Base-by-base conservation (phyloP, 2,113 vertebrate species). In the Thunnus thynnus region DNA sequence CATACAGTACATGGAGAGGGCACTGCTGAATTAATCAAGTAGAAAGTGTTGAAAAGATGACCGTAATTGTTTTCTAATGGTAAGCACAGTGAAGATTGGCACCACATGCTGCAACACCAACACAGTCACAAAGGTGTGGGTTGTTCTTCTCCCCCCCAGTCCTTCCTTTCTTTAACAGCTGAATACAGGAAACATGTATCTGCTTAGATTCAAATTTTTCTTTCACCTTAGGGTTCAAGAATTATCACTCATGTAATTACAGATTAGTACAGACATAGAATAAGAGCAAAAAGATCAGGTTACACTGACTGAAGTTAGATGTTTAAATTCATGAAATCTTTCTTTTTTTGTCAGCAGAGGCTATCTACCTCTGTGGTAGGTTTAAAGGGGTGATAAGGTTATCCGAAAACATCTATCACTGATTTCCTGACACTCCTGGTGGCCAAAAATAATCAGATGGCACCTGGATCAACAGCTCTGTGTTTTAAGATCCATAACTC, bases 381-480 rank as follows among this genome's bases (percentile, higher is more conserved):
- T 90, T 87, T 83, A 51, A 82, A 2, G 80, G 80, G 93, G 91
- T 90, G 89, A 88, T 71, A 82, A 93, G 93, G 93, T 94, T 92
- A 92, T 92, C 84, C 69, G 1, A 32, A 41, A 89, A 83, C 82
- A 94, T 94, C 89, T 85, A 88, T 94, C 91, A 92, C 84, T 18
- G 80, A 87, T 83, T 86, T 89, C 86, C 90, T 87, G 92, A 90
- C 88, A 91, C 74, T 87, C 73, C 76, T 82, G 88, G 88, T 91
- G 91, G 88, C 88, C 89, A 60, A 90, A 91, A 94, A 93, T 93
- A 95, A 94, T 94, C 90, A 92, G 76, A 93, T 88, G 84, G 81
- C 94, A 95, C 93, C 93, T 94, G 94, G 89, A 91, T 93, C 93
- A 95, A 95, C 93, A 95, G 81, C 77, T 81, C 71, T 65, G 51